Conservation (phyloP, 2,113 vertebrate genomes). For the Rhizomys pruinosus region DNA sequence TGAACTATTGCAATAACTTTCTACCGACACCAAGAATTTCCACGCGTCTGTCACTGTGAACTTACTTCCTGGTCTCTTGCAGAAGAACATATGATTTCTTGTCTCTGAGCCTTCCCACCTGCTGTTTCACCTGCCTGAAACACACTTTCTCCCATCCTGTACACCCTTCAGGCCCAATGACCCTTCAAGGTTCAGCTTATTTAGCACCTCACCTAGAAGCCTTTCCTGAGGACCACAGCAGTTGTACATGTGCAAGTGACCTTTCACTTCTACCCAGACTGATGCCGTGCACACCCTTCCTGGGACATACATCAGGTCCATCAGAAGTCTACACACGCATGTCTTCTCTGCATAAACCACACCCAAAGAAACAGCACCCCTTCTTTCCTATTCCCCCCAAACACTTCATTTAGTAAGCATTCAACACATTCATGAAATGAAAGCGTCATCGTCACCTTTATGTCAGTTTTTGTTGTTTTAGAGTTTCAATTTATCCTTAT, state of each 20-base stretch:
- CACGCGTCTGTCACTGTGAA: neutral
- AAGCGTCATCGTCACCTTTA: neutral
- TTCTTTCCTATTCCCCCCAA: neutral
- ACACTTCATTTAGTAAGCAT: neutral
- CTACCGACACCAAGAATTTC: neutral
- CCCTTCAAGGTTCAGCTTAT: too few relatives aligned
- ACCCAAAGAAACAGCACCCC: neutral
- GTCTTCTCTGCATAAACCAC: neutral
- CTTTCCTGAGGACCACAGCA: neutral
- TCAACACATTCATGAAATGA: neutral
- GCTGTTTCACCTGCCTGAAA: neutral
- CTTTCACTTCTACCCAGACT: neutral
- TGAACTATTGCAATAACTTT: neutral
- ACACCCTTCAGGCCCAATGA: too few relatives aligned
- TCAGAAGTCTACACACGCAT: fast-evolving
- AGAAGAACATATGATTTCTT: neutral
- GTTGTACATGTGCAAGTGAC: neutral
- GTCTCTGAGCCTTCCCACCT: neutral
- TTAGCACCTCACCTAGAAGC: neutral
- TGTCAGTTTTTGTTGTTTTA: neutral
- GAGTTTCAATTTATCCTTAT: neutral
- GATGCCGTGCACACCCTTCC: neutral
- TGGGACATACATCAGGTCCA: fast-evolving
- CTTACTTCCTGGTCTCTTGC: neutral
- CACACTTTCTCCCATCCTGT: neutral